A percentile compares a stretch with the other conserved stretches of the same genome.
phyloP scores from a whole-genome alignment of 2,888 invertebrate species.

The Perithous albicinctus region DNA sequence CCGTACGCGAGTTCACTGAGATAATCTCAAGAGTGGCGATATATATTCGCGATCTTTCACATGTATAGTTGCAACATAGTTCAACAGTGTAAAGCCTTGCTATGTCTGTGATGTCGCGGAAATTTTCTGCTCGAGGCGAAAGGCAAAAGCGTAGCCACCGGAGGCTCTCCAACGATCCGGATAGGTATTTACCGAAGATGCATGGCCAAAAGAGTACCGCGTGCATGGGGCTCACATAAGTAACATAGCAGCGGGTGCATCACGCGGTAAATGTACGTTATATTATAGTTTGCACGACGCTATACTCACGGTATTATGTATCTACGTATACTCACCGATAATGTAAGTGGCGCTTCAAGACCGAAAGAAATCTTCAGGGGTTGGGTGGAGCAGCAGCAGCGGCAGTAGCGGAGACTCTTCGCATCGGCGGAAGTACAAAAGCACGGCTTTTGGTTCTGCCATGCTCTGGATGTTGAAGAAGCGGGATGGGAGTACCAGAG shows the following conservation, averaged over 20 bases:
- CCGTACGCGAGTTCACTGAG: neutral
- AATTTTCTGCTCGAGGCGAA: constrained; percentile 64
- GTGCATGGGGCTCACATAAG: constrained; percentile 69
- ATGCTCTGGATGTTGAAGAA: constrained; percentile 34
- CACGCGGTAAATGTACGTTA: constrained; percentile 46
- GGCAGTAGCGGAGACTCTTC: constrained; percentile 23
- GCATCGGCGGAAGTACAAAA: constrained; percentile 56
- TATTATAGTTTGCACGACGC: constrained; percentile 35
- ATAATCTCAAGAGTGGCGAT: constrained; percentile 39
- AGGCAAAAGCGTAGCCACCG: neutral
- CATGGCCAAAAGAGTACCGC: constrained; percentile 65
- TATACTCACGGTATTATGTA: constrained; percentile 51
- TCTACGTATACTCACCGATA: constrained; percentile 59
- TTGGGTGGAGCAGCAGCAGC: neutral
- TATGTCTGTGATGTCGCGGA: constrained; percentile 60
- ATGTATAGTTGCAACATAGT: constrained; percentile 19
- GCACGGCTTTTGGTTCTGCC: constrained; percentile 21
- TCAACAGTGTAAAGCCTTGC: constrained; percentile 25
- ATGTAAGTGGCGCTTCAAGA: constrained; percentile 52
- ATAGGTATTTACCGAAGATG: constrained; percentile 74
- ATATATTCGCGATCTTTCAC: constrained; percentile 16
- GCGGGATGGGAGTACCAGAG: constrained; percentile 22
- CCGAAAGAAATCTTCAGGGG: constrained; percentile 6
- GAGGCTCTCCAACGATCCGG: constrained; percentile 49
- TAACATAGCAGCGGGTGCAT: constrained; percentile 2